Base-by-base conservation (phyloP, 2,113 vertebrate species). In the Rhegmatorhina hoffmannsi region DNA sequence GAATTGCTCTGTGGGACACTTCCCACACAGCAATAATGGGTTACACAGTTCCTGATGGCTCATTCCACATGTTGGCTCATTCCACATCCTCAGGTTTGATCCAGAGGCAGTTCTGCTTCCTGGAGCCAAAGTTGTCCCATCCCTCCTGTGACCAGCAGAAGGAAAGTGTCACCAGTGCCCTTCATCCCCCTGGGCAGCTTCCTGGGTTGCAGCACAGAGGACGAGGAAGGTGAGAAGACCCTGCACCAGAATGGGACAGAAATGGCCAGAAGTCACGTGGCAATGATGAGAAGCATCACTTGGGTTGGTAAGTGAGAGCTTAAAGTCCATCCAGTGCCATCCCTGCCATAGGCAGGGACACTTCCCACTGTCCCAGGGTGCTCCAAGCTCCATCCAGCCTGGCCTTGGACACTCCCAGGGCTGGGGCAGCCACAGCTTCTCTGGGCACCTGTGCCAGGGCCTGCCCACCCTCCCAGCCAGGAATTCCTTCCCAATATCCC, bases 351-450 rank as follows among this genome's bases (percentile, higher is more conserved):
- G 36, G 53, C 79, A 82, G 49, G 69, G 18, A 47, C 59, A 38
- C 2, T 4, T 74, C 0, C 34, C 29, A 24, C 34, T 6, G 1
- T 15, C 40, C n/a, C 82, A n/a, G 17, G 13, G 1, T 33, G 68
- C 58, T 74, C 59, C 68, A 53, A 43, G 40, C 40, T 6, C 40
- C 13, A 13, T 15, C 40, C 40, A 43, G 1, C 58, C 58, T 38
- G 40, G 28, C 15, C 52, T 31, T 6, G 43, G 34, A 0, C 50
- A 56, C 12, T 58, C 0, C 29, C 70, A 75, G 50, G 60, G 82
- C 66, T 49, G 56, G 26, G 56, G 56, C 59, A 84, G 59, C 69
- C 82, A 1, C 40, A 74, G 82, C 34, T 60, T 0, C 6, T 72
- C 68, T 63, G 56, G 5, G 5, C 47, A 5, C 3, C 29, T 9